Evolutionary conservation across 2,797 vertebrate species (phyloP).

Genomic region (Gymnoscopelus braueri): DNA sequence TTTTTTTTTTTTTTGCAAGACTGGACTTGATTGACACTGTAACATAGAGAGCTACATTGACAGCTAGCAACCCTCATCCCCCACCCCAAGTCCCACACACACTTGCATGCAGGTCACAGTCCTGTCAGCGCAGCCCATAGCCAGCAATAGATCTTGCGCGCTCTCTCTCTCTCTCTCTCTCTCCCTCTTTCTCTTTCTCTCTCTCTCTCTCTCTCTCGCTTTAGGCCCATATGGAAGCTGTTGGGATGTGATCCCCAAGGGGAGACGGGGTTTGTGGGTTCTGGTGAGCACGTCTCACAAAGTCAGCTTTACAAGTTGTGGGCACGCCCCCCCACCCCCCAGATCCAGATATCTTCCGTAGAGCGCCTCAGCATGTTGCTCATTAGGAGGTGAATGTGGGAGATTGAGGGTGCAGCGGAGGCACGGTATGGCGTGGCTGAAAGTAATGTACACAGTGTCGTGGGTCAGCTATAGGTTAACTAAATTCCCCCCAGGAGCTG

Average conservation of each 20-base stretch:
- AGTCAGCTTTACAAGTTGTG: conserved; percentile 70
- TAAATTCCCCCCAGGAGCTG: conserved; percentile 49
- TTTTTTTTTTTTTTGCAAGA: conserved; percentile 9
- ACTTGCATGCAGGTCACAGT: conserved; percentile 39
- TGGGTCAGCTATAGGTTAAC: conserved; percentile 70
- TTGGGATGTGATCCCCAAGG: conserved; percentile 69
- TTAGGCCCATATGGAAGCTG: conserved; percentile 78
- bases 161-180: conserved; percentile 65
- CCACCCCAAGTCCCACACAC: conserved; percentile 31
- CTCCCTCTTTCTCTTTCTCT: conserved; percentile 66
- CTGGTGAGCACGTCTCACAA: conserved; percentile 65
- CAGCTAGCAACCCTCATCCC: conserved; percentile 22
- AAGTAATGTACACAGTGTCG: conserved; percentile 70
- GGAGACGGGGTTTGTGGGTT: conserved; percentile 71
- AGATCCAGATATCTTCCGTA: conserved; percentile 57
- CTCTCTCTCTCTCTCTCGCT: conserved; percentile 65
- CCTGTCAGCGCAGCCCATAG: conserved; percentile 50
- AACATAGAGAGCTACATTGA: conserved; percentile 41
- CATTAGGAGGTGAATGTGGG: conserved; percentile 64
- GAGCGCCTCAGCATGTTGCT: conserved; percentile 63
- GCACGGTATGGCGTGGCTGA: conserved; percentile 57
- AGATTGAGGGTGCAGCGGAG: conserved; percentile 47
- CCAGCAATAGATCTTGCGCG: conserved; percentile 62
- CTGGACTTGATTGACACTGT: conserved; percentile 54
- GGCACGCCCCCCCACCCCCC: conserved; percentile 34